Percentiles rank a stretch among this genome's conserved stretches.
phyloP scores from a whole-genome alignment of 2,888 invertebrate species.

The Meandrusa payeni region DNA sequence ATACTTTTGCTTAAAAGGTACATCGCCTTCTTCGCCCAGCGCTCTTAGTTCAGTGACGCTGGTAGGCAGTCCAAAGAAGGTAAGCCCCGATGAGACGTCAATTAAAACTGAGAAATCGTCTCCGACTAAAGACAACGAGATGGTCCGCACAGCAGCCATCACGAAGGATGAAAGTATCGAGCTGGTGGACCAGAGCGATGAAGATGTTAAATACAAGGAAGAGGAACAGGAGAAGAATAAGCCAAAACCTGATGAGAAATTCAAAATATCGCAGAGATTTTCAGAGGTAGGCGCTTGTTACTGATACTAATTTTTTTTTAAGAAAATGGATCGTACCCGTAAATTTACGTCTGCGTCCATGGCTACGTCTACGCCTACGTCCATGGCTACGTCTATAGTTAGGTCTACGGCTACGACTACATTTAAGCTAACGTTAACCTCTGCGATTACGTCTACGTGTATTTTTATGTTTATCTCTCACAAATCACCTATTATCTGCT shows the following conservation, averaged over 20 bases:
- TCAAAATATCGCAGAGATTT: slow-evolving; percentile 70
- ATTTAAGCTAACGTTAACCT: too few relatives aligned
- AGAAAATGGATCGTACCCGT: too few relatives aligned
- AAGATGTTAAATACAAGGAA: slow-evolving; percentile 68
- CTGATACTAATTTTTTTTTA: too few relatives aligned
- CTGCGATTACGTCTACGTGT: too few relatives aligned
- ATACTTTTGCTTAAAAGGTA: slow-evolving; percentile 42
- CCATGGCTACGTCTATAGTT: too few relatives aligned
- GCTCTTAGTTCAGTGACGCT: slow-evolving; percentile 87
- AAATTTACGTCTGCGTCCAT: too few relatives aligned
- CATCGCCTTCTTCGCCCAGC: slow-evolving; percentile 85
- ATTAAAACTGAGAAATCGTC: slow-evolving; percentile 42
- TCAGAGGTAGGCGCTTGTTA: slow-evolving; percentile 57
- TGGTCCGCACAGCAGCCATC: slow-evolving; percentile 44
- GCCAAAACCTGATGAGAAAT: slow-evolving; percentile 63
- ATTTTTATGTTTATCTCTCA: too few relatives aligned
- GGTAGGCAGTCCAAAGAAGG: slow-evolving; percentile 80
- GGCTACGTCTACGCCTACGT: too few relatives aligned
- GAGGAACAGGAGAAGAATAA: slow-evolving; percentile 66
- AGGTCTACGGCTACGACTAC: too few relatives aligned
- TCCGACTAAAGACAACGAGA: slow-evolving; percentile 59
- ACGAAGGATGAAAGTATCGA: slow-evolving; percentile 72
- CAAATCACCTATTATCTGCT: too few relatives aligned
- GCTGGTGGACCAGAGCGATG: slow-evolving; percentile 69
- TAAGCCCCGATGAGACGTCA: slow-evolving; percentile 51